Evolutionary conservation across 2,797 vertebrate species (phyloP).

Genomic region (Chrosomus eos): DNA sequence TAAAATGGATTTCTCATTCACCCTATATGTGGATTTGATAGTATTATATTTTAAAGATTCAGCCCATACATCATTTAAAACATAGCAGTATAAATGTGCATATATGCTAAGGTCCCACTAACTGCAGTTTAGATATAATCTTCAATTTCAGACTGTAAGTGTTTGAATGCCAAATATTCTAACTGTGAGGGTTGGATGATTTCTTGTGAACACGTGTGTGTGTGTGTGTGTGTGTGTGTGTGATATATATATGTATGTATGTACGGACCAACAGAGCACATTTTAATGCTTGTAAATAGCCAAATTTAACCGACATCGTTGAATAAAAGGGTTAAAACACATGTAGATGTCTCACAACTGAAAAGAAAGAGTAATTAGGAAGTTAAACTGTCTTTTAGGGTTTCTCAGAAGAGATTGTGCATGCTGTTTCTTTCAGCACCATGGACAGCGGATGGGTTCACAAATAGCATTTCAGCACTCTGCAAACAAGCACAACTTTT

Average conservation of each 20-base stretch:
- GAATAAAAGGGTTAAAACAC: background rate
- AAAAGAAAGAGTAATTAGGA: background rate
- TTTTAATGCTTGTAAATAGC: background rate
- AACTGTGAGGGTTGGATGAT: background rate
- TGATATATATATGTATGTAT: background rate
- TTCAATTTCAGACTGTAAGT: background rate
- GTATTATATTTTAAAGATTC: background rate
- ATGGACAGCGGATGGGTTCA: constrained; percentile 33
- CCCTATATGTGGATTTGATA: background rate
- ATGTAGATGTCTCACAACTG: background rate
- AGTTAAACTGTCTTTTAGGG: background rate
- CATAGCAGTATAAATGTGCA: background rate
- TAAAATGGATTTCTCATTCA: background rate
- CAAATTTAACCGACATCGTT: background rate
- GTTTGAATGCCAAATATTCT: background rate
- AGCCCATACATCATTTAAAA: background rate
- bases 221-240: no score
- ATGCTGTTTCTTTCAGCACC: constrained; percentile 44
- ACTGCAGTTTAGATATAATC: background rate
- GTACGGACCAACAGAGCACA: background rate
- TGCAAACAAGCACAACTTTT: constrained; percentile 13
- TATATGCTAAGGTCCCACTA: background rate
- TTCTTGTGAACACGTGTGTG: background rate
- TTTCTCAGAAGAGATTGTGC: background rate
- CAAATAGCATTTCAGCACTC: constrained; percentile 30